These are phyloP conservation scores for Decapterus maruadsi DNA, from an alignment of 2,797 vertebrate species.

Conservation along the genomic window DNA sequence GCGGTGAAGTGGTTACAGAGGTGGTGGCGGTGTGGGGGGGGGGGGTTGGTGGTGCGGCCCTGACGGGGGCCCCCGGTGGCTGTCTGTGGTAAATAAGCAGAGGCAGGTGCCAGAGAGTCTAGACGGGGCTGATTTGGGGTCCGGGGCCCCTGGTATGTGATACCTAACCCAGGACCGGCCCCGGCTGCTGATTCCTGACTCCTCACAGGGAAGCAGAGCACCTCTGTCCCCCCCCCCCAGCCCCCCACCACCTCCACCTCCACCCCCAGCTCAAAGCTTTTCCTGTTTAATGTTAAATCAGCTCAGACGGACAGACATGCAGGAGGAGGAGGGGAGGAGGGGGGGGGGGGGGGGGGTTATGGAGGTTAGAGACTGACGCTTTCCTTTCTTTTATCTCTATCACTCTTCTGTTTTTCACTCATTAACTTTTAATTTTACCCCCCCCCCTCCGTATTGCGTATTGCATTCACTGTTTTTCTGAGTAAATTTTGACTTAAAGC, in stretches of 20 bases:
- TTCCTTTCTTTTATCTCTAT: conserved; percentile 67
- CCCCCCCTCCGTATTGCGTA: background rate
- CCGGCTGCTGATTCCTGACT: conserved; percentile 84
- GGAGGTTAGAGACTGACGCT: conserved; percentile 47
- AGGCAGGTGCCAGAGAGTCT: conserved; percentile 99
- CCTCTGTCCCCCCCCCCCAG: conserved; percentile 32
- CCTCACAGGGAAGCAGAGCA: conserved; percentile 80
- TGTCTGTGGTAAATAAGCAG: conserved; percentile 93
- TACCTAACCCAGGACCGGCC: conserved; percentile 91
- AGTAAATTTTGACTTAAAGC: too few relatives aligned
- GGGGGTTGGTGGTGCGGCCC: conserved; percentile 38
- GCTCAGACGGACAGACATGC: conserved; percentile 50
- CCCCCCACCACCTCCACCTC: conserved; percentile 7
- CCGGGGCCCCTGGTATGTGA: conserved; percentile 94
- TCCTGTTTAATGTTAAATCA: conserved; percentile 94
- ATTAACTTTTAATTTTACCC: background rate
- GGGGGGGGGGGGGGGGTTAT: background rate
- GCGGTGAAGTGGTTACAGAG: conserved; percentile 72
- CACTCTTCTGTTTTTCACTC: conserved; percentile 1
- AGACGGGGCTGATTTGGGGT: conserved; percentile 95
- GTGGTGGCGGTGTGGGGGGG: conserved; percentile 17
- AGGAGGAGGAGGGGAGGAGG: background rate
- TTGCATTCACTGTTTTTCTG: too few relatives aligned
- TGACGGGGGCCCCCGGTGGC: conserved; percentile 81
- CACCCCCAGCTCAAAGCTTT: conserved; percentile 84